Conservation (phyloP, 2,888 invertebrate genomes). For the Ptilodon capucinus region DNA sequence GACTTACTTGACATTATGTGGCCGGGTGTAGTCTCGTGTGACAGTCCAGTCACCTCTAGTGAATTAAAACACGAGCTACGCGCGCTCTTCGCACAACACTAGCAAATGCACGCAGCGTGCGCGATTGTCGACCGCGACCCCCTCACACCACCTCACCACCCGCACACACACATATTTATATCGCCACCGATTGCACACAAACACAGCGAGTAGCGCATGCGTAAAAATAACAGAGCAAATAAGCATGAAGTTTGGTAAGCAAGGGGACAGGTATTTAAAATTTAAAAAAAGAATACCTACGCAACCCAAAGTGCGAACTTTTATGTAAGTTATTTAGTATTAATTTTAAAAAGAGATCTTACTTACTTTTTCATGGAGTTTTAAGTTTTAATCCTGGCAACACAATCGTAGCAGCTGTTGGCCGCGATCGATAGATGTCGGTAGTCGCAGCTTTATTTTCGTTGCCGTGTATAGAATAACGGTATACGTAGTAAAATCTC, state of each 20-base stretch:
- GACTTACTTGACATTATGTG: slow-evolving; percentile 77
- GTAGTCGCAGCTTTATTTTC: slow-evolving; percentile 80
- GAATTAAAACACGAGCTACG: slow-evolving; percentile 65
- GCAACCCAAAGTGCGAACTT: neutral
- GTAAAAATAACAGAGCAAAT: slow-evolving; percentile 14
- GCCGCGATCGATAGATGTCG: slow-evolving; percentile 79
- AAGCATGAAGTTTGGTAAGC: neutral
- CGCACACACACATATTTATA: slow-evolving; percentile 35
- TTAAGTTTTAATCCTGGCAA: slow-evolving; percentile 48
- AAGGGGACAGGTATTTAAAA: no score
- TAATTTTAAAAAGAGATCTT: neutral
- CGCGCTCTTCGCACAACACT: slow-evolving; percentile 73
- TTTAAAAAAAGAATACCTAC: neutral
- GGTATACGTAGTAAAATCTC: slow-evolving; percentile 77
- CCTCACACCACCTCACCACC: slow-evolving; percentile 46
- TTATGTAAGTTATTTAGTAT: neutral
- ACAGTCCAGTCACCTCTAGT: slow-evolving; percentile 69
- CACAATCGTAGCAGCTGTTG: slow-evolving; percentile 66
- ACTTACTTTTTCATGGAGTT: neutral
- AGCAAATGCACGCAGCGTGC: slow-evolving; percentile 66
- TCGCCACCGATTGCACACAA: slow-evolving; percentile 28
- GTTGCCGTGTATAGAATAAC: slow-evolving; percentile 68
- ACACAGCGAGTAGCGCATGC: slow-evolving; percentile 23
- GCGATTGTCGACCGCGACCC: slow-evolving; percentile 49
- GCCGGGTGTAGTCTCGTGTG: slow-evolving; percentile 74